Conservation (phyloP, 1,140 invertebrate genomes). For the Zaprionus taronus region DNA sequence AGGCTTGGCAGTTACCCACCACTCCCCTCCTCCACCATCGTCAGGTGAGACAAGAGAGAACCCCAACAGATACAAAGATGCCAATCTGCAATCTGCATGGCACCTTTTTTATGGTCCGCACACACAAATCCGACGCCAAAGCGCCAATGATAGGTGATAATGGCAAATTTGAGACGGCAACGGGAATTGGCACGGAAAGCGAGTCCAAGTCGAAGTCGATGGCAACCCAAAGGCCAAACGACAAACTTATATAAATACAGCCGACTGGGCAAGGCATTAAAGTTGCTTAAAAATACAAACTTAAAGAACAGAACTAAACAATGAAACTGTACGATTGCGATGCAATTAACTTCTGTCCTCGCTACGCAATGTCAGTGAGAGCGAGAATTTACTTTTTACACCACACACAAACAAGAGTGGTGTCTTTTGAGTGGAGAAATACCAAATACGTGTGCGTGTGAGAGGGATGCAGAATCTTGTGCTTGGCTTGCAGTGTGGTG, state of each 20-base stretch:
- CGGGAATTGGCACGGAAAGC: constrained; percentile 10
- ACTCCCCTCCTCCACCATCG: constrained; percentile 5
- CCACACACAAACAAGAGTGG: neutral
- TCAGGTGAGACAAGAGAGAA: neutral
- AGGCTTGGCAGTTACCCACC: constrained; percentile 1
- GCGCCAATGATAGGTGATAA: constrained; percentile 83
- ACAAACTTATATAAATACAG: constrained; percentile 28
- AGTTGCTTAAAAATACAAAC: constrained; percentile 3
- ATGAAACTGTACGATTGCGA: neutral
- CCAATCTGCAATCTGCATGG: constrained; percentile 79
- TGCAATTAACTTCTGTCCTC: no score
- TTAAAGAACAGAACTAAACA: neutral
- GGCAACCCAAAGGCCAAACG: constrained; percentile 3
- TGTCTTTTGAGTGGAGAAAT: neutral
- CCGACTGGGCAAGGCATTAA: constrained; percentile 18
- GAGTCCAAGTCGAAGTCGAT: neutral
- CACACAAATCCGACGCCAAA: constrained; percentile 75
- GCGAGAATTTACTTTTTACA: neutral
- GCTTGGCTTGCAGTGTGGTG: neutral
- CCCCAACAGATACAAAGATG: constrained; percentile 63
- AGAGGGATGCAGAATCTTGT: neutral
- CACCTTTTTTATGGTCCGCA: constrained; percentile 68
- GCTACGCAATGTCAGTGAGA: neutral
- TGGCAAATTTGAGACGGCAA: constrained; percentile 71
- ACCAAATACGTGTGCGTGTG: neutral